Evolutionary conservation across 2,888 invertebrate species (phyloP).

Genomic region (Tetranychus truncatus): DNA sequence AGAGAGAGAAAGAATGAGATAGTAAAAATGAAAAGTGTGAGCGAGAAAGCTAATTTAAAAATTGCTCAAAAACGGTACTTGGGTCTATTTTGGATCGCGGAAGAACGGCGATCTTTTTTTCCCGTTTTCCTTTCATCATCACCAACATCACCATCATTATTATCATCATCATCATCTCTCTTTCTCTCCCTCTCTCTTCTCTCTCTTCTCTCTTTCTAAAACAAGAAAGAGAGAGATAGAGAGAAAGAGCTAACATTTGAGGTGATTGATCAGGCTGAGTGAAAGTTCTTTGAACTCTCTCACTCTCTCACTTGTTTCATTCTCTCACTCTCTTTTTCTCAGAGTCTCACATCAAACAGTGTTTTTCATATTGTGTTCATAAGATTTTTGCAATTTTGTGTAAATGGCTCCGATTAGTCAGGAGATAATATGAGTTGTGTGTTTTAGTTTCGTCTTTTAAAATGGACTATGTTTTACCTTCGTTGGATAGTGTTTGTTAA

Average conservation of each 20-base stretch:
- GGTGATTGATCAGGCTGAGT: background rate
- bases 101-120: background rate
- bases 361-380: background rate
- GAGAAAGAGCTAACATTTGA: conserved; percentile 4
- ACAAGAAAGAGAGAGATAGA: conserved; percentile 1
- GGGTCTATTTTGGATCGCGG: background rate
- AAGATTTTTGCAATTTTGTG: too few species aligned
- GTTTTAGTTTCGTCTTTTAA: too few species aligned
- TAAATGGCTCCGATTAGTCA: too few species aligned
- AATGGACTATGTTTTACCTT: too few species aligned
- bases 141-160: too few species aligned
- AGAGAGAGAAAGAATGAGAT: conserved; percentile 7
- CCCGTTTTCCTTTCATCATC: too few species aligned
- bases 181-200: too few species aligned
- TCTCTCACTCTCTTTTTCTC: background rate
- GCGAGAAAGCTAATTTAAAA: conserved; percentile 1
- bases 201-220: background rate
- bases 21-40: background rate
- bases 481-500: too few species aligned
- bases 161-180: too few species aligned
- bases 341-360: background rate
- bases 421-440: too few species aligned
- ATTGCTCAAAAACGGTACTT: background rate
- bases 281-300: background rate
- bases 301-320: background rate